Conservation (phyloP, 1,140 invertebrate genomes). For the Hylaeus anthracinus region DNA sequence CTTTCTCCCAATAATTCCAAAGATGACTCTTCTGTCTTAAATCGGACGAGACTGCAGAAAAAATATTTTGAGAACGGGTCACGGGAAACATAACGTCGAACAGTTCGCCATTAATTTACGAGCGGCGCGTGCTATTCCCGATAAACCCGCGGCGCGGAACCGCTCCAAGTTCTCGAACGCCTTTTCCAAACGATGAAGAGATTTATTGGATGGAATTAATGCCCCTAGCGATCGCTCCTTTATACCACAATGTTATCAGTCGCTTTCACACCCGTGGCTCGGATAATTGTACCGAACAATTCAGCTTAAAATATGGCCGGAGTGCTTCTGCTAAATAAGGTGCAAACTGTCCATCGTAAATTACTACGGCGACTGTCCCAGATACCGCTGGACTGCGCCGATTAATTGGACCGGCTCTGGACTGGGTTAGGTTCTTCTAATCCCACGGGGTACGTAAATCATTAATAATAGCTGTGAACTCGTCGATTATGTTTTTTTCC, state of each 20-base stretch:
- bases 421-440: neutral
- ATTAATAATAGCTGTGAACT: neutral
- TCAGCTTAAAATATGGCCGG: neutral
- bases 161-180: neutral
- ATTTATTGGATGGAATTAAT: slow-evolving; percentile 41
- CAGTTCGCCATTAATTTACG: slow-evolving; percentile 73
- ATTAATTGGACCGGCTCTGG: slow-evolving; percentile 10
- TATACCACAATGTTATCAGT: neutral
- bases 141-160: slow-evolving; percentile 1
- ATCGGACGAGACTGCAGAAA: neutral
- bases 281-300: slow-evolving; percentile 14
- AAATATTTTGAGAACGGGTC: slow-evolving; percentile 51
- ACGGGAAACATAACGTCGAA: slow-evolving; percentile 48
- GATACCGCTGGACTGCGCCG: neutral
- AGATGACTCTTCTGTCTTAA: neutral
- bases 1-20: neutral
- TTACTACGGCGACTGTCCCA: neutral
- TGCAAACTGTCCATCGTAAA: slow-evolving; percentile 21
- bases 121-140: slow-evolving; percentile 69
- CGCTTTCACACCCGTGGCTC: neutral
- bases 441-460: neutral
- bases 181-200: slow-evolving; percentile 17
- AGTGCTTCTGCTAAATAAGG: neutral
- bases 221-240: slow-evolving; percentile 13
- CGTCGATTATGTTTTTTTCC: neutral